Evolutionary conservation across 2,113 vertebrate species (phyloP).

Genomic region (Heloderma charlesbogerti): DNA sequence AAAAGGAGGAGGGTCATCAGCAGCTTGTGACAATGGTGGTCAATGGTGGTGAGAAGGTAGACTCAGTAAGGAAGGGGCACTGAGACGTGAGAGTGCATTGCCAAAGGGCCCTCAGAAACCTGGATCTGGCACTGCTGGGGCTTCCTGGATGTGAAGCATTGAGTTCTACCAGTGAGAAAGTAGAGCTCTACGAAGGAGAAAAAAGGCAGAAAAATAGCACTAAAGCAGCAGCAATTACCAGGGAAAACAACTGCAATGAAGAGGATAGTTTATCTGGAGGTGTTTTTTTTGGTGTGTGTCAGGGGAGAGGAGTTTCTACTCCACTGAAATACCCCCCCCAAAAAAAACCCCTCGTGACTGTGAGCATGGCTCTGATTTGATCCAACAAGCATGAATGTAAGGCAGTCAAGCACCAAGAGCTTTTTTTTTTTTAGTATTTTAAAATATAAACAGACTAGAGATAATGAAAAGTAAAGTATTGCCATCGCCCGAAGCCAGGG

Average conservation of each 20-base stretch:
- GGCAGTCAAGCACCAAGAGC: background rate
- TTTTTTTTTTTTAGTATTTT: background rate
- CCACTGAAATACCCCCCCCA: background rate
- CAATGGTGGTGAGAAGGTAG: too few relatives aligned
- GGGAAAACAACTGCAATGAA: background rate
- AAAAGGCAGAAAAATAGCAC: background rate
- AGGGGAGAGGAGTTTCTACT: background rate
- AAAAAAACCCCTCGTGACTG: background rate
- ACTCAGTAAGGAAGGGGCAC: too few relatives aligned
- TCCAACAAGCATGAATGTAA: background rate
- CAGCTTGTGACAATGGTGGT: too few relatives aligned
- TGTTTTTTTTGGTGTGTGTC: background rate
- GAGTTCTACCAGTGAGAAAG: background rate
- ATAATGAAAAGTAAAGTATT: conserved; percentile 16
- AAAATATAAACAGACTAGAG: background rate
- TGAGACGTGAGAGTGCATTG: too few relatives aligned
- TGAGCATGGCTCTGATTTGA: background rate
- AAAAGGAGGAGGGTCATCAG: too few relatives aligned
- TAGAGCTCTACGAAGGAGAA: too few relatives aligned
- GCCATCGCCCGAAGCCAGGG: conserved; percentile 3
- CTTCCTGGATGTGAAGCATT: background rate
- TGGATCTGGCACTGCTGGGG: background rate
- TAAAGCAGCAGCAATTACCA: background rate
- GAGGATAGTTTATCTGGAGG: too few relatives aligned
- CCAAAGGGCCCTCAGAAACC: too few relatives aligned